Evolutionary conservation across 2,797 vertebrate genomes (phyloP).

Genomic region (Scomberomorus guttatus): DNA sequence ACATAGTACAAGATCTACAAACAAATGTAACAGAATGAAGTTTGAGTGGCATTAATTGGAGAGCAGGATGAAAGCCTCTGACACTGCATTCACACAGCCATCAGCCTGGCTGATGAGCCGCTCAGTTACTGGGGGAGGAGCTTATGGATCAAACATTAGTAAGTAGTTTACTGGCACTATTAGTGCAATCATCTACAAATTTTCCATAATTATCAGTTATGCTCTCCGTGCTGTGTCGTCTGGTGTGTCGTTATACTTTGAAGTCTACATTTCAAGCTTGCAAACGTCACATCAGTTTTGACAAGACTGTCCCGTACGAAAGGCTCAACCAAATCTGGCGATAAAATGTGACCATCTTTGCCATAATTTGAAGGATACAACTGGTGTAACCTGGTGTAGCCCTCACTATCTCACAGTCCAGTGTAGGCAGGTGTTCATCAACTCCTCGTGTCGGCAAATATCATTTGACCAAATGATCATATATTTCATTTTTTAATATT

Average conservation of each 20-base stretch:
- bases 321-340: neutral
- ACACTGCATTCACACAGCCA: constrained; percentile 51
- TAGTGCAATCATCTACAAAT: constrained; percentile 26
- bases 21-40: constrained; percentile 50
- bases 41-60: constrained; percentile 77
- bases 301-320: neutral
- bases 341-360: neutral
- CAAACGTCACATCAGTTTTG: constrained; percentile 12
- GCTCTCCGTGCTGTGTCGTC: neutral
- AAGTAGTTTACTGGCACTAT: constrained; percentile 41
- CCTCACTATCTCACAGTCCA: neutral
- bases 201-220: constrained; percentile 38
- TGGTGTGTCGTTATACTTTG: neutral
- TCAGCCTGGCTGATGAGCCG: constrained; percentile 53
- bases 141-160: constrained; percentile 42
- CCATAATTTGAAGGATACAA: neutral
- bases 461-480: no score
- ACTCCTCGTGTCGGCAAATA: no score
- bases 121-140: constrained; percentile 41
- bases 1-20: constrained; percentile 43
- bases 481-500: no score
- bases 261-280: constrained; percentile 13
- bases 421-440: no score
- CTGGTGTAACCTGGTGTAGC: neutral
- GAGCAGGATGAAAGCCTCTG: constrained; percentile 60